Conservation (phyloP, 2,113 vertebrate species). For the Aplodontia rufa region DNA sequence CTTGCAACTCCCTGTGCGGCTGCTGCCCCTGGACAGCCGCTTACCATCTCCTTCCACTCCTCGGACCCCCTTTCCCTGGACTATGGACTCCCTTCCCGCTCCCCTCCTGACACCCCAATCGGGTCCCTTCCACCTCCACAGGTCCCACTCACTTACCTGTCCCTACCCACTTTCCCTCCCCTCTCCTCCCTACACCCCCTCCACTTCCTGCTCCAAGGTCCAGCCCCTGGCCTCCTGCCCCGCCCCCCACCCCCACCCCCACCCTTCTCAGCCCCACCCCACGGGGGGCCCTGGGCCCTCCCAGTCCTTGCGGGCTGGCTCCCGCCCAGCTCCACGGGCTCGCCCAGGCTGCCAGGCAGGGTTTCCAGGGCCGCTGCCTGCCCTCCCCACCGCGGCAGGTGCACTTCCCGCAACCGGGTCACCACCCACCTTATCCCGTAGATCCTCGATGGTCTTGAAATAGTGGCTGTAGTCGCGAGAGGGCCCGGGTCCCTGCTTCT, state of each 20-base stretch:
- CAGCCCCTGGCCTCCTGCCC: not conserved
- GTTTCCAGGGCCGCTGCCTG: constrained; percentile 44
- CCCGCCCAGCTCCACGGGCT: not conserved
- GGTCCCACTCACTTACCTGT: not conserved
- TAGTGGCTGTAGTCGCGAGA: constrained; percentile 82
- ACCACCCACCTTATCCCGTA: constrained; percentile 85
- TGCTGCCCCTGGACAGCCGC: rapidly evolving
- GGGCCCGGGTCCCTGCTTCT: constrained; percentile 84
- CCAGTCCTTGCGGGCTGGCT: constrained; percentile 3
- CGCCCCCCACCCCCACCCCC: too few species aligned
- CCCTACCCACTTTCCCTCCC: not conserved
- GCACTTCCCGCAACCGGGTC: not conserved
- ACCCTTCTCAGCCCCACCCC: not conserved
- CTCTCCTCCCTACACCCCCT: too few species aligned
- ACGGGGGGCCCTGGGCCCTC: not conserved
- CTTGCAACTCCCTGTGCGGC: not conserved
- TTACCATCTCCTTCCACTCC: not conserved
- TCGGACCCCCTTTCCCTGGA: not conserved
- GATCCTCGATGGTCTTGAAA: constrained; percentile 84
- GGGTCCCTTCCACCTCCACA: not conserved
- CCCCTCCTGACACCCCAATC: not conserved
- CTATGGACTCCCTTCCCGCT: too few species aligned
- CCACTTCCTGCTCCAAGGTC: not conserved
- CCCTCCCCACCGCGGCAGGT: constrained; percentile 69
- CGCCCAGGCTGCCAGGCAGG: not conserved